These are phyloP conservation scores for Cyphotilapia sp. DNA, from an alignment of 2,113 vertebrate species.

Conservation along the genomic window DNA sequence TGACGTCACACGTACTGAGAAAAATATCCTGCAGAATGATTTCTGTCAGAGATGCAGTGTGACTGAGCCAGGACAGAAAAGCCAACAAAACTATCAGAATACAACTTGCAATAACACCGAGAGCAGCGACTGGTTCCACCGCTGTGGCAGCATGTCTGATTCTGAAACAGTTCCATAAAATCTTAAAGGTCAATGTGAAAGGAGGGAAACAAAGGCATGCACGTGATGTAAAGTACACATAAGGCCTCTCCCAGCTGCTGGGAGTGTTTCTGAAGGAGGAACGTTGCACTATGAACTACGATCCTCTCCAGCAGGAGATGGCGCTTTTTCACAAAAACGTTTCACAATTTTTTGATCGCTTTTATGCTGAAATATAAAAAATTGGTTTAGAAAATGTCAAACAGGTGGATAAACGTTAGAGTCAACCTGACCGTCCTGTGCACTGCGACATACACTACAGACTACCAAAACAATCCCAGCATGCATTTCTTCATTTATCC, in stretches of 20 bases:
- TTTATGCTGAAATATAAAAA: fast-evolving
- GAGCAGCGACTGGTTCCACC: background rate
- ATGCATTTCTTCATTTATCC: background rate
- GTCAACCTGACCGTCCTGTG: background rate
- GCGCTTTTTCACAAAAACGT: background rate
- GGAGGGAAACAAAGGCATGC: background rate
- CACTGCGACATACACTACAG: background rate
- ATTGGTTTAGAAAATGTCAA: background rate
- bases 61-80: background rate
- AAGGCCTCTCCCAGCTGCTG: background rate
- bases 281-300: background rate
- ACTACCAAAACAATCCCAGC: background rate
- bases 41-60: background rate
- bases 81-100: background rate
- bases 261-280: background rate
- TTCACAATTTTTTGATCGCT: background rate
- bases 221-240: fast-evolving
- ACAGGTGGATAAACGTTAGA: background rate
- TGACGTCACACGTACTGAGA: background rate
- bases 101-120: fast-evolving
- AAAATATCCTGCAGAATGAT: background rate
- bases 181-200: fast-evolving
- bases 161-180: background rate
- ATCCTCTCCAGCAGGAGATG: background rate
- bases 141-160: background rate